Percentiles rank a stretch among this genome's conserved stretches.
Conservation (phyloP, 1,140 invertebrate species). For the Telenomus remus region DNA sequence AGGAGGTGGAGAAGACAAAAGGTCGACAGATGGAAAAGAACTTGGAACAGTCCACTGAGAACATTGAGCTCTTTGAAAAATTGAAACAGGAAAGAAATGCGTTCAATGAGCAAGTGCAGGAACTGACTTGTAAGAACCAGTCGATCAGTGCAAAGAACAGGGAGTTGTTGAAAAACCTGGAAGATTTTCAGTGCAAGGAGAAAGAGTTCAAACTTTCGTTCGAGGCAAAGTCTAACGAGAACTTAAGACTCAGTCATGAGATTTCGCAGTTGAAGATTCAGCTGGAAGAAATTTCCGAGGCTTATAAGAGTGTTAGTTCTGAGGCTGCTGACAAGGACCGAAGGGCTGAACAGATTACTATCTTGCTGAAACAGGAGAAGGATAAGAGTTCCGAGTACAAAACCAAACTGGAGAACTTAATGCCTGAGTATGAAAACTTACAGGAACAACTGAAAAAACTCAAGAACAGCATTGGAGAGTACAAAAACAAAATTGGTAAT, state of each 20-base stretch:
- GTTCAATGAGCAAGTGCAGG: conserved; percentile 53
- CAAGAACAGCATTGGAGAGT: conserved; percentile 57
- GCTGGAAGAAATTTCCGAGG: conserved; percentile 48
- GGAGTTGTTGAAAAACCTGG: conserved; percentile 30
- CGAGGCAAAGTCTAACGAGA: conserved; percentile 53
- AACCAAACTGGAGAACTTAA: conserved; percentile 62
- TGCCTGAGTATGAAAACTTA: conserved; percentile 63
- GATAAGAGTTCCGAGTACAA: conserved; percentile 68
- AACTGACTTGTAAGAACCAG: conserved; percentile 34
- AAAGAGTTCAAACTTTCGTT: conserved; percentile 60
- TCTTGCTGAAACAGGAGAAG: conserved; percentile 64
- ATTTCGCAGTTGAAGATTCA: conserved; percentile 48
- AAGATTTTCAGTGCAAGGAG: conserved; percentile 58
- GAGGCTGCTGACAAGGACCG: conserved; percentile 55
- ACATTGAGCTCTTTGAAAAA: conserved; percentile 60
- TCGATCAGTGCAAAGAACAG: conserved; percentile 18
- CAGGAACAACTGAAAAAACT: conserved; percentile 59
- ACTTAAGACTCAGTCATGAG: conserved; percentile 33
- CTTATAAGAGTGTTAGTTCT: conserved; percentile 47
- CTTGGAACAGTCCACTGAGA: conserved; percentile 38
- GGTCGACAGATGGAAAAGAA: background rate
- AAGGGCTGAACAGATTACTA: conserved; percentile 60
- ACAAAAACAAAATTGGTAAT: conserved; percentile 61
- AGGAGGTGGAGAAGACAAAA: conserved; percentile 19
- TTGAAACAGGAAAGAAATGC: conserved; percentile 56